These are phyloP conservation scores for Proteles cristata DNA, from an alignment of 2,113 vertebrate genomes.

Conservation along the genomic window DNA sequence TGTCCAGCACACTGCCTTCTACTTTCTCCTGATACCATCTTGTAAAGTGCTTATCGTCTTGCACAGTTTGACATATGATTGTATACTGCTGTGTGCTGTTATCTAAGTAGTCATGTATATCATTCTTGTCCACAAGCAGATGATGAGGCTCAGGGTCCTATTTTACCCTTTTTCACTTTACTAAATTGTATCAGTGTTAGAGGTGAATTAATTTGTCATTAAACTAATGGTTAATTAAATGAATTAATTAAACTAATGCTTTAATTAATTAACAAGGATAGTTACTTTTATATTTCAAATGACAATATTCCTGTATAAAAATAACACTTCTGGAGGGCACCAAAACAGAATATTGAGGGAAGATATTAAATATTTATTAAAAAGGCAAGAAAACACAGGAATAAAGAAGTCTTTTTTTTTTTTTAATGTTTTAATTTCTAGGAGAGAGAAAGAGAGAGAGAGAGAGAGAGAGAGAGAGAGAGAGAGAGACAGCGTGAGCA, in stretches of 20 bases:
- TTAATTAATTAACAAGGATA: background rate
- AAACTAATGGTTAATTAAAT: background rate
- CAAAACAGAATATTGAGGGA: background rate
- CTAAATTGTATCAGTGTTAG: background rate
- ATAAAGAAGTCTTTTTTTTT: background rate
- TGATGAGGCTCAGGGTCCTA: background rate
- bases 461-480: too few relatives aligned
- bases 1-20: background rate
- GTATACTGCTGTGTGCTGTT: background rate
- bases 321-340: background rate
- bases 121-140: background rate
- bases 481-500: too few relatives aligned
- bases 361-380: constrained; percentile 18
- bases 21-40: background rate
- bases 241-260: background rate
- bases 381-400: background rate
- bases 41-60: background rate
- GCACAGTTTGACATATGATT: fast-evolving
- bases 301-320: constrained; percentile 1
- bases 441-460: too few relatives aligned
- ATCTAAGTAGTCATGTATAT: background rate
- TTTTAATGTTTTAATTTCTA: too few relatives aligned
- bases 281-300: background rate
- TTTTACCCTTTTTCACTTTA: background rate
- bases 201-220: background rate